Conservation (phyloP, 2,797 vertebrate genomes). For the Tauraco hartlaubi region DNA sequence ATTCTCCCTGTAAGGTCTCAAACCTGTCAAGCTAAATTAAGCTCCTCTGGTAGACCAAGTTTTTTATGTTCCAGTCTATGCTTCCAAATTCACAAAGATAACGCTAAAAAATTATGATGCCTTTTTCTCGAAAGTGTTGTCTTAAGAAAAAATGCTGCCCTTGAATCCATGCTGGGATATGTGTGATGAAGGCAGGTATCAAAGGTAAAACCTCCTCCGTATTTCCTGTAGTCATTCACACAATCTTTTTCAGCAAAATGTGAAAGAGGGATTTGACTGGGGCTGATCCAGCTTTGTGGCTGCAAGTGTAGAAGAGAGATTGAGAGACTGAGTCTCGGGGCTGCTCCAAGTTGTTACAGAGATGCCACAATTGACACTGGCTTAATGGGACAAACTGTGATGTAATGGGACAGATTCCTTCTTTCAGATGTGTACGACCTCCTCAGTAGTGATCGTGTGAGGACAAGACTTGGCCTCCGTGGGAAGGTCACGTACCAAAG, state of each 20-base stretch:
- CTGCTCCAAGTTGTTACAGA: background rate
- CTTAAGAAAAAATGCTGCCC: background rate
- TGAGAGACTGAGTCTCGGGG: background rate
- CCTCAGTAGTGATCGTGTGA: background rate
- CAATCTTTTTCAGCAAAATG: background rate
- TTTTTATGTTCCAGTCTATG: background rate
- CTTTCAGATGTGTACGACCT: background rate
- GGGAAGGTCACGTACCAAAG: background rate
- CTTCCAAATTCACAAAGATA: background rate
- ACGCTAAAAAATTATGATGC: background rate
- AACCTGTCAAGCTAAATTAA: background rate
- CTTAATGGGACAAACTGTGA: background rate
- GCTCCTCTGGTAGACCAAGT: background rate
- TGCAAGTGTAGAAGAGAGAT: background rate
- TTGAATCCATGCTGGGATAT: background rate
- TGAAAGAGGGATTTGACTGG: background rate
- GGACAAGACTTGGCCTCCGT: background rate
- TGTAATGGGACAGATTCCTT: background rate
- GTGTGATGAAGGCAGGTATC: background rate
- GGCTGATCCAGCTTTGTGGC: background rate
- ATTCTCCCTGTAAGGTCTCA: background rate
- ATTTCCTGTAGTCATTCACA: background rate
- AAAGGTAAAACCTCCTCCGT: background rate
- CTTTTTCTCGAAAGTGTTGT: background rate
- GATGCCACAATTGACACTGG: fast-evolving